phyloP scores from a whole-genome alignment of 2,113 vertebrate species.

The Neogobius melanostomus region DNA sequence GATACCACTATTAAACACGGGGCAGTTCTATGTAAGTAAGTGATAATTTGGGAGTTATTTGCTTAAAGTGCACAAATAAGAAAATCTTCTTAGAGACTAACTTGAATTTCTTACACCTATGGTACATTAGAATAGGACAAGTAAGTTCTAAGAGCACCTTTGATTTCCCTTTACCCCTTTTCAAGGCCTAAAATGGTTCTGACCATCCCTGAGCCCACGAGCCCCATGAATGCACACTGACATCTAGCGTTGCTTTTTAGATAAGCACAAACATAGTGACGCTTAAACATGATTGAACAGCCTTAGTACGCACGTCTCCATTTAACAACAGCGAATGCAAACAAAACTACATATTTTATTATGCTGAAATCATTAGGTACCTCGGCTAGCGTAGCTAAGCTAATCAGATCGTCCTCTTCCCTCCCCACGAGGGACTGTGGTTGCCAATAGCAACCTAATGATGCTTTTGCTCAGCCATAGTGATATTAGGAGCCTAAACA shows the following conservation, averaged over 20 bases:
- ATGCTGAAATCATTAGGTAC: not conserved
- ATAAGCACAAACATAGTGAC: not conserved
- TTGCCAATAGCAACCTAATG: slow-evolving; percentile 49
- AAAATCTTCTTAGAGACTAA: rapidly evolving
- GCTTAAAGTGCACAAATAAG: rapidly evolving
- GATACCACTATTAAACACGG: slow-evolving; percentile 37
- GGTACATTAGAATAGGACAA: rapidly evolving
- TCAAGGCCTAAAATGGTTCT: slow-evolving; percentile 40
- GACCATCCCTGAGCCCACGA: slow-evolving; percentile 1
- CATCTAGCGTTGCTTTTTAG: slow-evolving; percentile 48
- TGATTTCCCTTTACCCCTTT: slow-evolving; percentile 9
- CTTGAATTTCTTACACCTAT: rapidly evolving
- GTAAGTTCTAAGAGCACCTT: not conserved
- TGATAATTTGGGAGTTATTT: not conserved
- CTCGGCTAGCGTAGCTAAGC: not conserved
- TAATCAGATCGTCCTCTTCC: not conserved
- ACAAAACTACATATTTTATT: not conserved
- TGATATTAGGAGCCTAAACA: not conserved
- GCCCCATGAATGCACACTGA: slow-evolving; percentile 16
- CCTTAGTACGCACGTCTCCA: not conserved
- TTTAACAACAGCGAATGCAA: not conserved
- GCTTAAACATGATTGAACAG: not conserved
- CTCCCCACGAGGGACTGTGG: slow-evolving; percentile 16
- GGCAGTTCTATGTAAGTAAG: not conserved
- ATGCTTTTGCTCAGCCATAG: slow-evolving; percentile 22